phyloP scores from a whole-genome alignment of 1,140 invertebrate genomes.

The Drosophila elegans region DNA sequence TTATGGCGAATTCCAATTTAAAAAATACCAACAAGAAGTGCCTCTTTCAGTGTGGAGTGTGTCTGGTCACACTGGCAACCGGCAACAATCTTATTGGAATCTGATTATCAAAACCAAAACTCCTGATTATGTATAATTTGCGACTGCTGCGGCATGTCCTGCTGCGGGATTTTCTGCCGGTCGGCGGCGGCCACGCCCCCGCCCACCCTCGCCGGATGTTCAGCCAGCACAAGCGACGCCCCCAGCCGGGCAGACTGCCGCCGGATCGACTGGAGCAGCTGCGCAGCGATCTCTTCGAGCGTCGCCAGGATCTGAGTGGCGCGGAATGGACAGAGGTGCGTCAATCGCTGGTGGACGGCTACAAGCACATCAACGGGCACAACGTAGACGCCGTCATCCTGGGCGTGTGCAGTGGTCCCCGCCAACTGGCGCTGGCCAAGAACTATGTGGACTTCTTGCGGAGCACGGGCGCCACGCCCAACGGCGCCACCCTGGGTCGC shows the following conservation, averaged over 20 bases:
- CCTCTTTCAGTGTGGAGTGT: too few relatives aligned
- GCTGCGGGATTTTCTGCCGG: constrained; percentile 11
- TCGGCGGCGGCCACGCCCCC: neutral
- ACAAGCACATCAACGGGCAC: constrained; percentile 80
- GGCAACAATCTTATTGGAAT: constrained; percentile 1
- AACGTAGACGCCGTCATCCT: constrained; percentile 87
- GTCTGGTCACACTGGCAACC: neutral
- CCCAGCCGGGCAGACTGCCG: constrained; percentile 27
- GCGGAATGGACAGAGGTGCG: constrained; percentile 63
- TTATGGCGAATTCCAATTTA: too few relatives aligned
- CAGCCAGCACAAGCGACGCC: constrained; percentile 58
- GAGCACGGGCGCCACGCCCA: constrained; percentile 84
- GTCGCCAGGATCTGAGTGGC: constrained; percentile 28
- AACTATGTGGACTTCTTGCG: constrained; percentile 87
- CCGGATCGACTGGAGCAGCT: constrained; percentile 62
- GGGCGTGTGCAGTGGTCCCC: constrained; percentile 83
- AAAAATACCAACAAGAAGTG: too few relatives aligned
- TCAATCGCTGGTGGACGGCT: constrained; percentile 38
- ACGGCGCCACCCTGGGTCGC: constrained; percentile 86
- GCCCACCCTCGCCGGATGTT: constrained; percentile 6
- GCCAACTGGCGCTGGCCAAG: constrained; percentile 85
- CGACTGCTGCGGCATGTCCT: constrained; percentile 36
- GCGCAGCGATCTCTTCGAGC: constrained; percentile 47
- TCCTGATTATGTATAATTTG: constrained; percentile 52
- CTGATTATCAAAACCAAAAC: neutral